Evolutionary conservation across 2,113 vertebrate species (phyloP), one percentile per base, ranked within the genome.

Genomic region (Protomyctophum bolini): DNA sequence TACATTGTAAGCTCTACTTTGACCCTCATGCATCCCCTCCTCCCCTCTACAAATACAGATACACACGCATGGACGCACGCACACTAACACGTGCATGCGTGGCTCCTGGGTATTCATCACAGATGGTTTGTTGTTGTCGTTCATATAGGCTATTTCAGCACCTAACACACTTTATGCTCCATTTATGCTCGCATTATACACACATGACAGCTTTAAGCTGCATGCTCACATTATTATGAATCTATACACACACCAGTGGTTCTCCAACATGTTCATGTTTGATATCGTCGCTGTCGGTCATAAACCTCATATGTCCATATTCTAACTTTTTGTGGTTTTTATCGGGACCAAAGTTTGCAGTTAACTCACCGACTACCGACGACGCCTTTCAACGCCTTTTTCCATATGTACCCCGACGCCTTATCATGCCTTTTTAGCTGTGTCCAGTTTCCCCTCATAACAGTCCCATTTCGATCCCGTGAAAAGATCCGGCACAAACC

Each of bases 41-140:
- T 0, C 50, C 7, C 8, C 52, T 33, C n/a, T 47, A 65, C 8
- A 52, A 9, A 50, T 3, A 51, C 2, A 51, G 8, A 51, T 2
- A 65, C 63, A 12, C 10, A 59, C 7, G 4, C 58, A 59, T 28
- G 28, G 2, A 51, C 47, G 49, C 64, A 63, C 58, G 55, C 1
- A 0, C 45, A 10, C 3, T 41, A n/a, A 3, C 21, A 45, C 59
- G 41, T 45, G 14, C 9, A 14, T 1, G n/a, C 55, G 11, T 4
- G 50, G 33, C 28, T 70, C 7, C 9, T 54, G 48, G 47, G 33
- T 48, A 62, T 72, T 45, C 28, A 45, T n/a, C 47, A 54, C 75
- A 81, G 80, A 78, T 84, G 75, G 71, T 6, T 21, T 21, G 71
- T 58, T 81, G 70, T 77, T 83, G 57, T 76, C 4, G 60, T 72